Evolutionary conservation across 2,888 invertebrate genomes (phyloP).

Genomic region (Cremastinae sp.): DNA sequence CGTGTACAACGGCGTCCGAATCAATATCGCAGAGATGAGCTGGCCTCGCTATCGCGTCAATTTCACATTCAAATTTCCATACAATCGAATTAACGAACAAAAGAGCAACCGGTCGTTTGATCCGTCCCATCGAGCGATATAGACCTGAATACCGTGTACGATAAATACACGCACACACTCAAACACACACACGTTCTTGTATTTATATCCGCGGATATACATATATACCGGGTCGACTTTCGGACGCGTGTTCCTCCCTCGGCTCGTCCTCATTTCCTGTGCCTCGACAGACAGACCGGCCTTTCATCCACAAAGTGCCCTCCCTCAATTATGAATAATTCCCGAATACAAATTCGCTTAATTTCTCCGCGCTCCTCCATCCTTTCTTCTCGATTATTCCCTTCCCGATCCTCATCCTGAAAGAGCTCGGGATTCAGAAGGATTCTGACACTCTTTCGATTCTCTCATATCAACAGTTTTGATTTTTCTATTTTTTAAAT

Average conservation of each 20-base stretch:
- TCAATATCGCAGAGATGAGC: slow-evolving; percentile 44
- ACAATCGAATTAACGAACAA: slow-evolving; percentile 77
- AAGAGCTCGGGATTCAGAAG: slow-evolving; percentile 42
- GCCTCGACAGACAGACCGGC: slow-evolving; percentile 55
- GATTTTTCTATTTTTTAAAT: too few species aligned
- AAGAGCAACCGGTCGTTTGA: slow-evolving; percentile 78
- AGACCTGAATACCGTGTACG: slow-evolving; percentile 36
- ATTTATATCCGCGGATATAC: background rate
- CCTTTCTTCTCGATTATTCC: slow-evolving; percentile 38
- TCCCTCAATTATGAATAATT: slow-evolving; percentile 78
- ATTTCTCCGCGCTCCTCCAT: slow-evolving; percentile 66
- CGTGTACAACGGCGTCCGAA: slow-evolving; percentile 13
- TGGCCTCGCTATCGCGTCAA: slow-evolving; percentile 69
- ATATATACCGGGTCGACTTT: slow-evolving; percentile 10
- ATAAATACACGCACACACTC: slow-evolving; percentile 3
- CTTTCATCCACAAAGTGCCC: slow-evolving; percentile 69
- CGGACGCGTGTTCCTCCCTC: too few species aligned
- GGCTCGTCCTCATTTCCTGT: slow-evolving; percentile 59
- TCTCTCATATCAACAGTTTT: too few species aligned
- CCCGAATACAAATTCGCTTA: slow-evolving; percentile 74
- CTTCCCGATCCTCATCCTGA: slow-evolving; percentile 43
- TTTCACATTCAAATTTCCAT: slow-evolving; percentile 78
- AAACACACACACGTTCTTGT: background rate
- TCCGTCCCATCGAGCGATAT: slow-evolving; percentile 68
- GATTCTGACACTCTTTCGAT: slow-evolving; percentile 12